Conservation (phyloP, 2,113 vertebrate species). For the Dunckerocampus dactyliophorus region DNA sequence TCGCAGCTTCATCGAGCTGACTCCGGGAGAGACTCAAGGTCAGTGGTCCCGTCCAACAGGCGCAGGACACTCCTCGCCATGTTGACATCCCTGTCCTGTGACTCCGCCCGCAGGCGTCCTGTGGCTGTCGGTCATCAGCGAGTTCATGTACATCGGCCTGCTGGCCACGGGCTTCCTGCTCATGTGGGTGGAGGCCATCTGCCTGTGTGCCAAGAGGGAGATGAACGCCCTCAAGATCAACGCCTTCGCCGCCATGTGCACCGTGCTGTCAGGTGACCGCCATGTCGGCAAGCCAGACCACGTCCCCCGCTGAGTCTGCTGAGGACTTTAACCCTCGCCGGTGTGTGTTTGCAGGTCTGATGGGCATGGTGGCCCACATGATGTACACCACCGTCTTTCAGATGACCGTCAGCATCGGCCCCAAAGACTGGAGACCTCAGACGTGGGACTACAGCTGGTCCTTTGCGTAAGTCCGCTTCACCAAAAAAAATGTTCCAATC, state of each 20-base stretch:
- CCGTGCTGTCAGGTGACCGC: conserved; percentile 70
- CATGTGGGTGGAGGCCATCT: conserved; percentile 76
- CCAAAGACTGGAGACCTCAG: conserved; percentile 81
- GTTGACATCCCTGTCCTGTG: background rate
- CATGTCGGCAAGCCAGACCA: background rate
- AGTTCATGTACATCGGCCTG: conserved; percentile 77
- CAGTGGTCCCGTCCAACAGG: background rate
- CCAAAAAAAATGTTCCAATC: background rate
- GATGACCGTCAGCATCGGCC: conserved; percentile 82
- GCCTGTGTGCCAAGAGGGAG: conserved; percentile 71
- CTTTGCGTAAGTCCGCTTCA: conserved; percentile 60
- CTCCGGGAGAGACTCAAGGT: conserved; percentile 78
- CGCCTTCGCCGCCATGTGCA: conserved; percentile 80
- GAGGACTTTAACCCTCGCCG: too few species aligned
- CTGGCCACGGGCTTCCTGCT: conserved; percentile 77
- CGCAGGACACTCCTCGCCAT: background rate
- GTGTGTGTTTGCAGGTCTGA: conserved; percentile 61
- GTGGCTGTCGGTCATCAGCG: conserved; percentile 79
- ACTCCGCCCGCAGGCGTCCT: conserved; percentile 68
- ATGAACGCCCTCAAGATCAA: conserved; percentile 80
- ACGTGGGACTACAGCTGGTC: conserved; percentile 84
- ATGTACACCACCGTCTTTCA: conserved; percentile 87
- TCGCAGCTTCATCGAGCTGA: conserved; percentile 80
- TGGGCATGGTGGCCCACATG: conserved; percentile 83
- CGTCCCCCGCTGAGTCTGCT: background rate